Evolutionary conservation across 2,113 vertebrate genomes (phyloP).

Genomic region (Chionis minor): DNA sequence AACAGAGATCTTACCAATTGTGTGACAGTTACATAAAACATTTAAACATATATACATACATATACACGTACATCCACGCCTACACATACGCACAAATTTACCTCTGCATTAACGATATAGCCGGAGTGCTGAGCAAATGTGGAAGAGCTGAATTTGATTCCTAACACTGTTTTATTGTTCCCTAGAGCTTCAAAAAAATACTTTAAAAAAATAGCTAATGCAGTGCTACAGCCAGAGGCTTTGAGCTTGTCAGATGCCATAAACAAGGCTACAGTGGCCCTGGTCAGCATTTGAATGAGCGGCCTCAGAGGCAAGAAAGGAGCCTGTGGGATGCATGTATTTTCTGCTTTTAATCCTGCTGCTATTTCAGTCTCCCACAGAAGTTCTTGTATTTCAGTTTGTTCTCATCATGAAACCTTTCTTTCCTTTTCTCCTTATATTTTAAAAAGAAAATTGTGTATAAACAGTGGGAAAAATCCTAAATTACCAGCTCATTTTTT

Average conservation of each 20-base stretch:
- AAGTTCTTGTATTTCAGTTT: constrained; percentile 35
- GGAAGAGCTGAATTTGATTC: background rate
- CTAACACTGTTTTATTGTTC: background rate
- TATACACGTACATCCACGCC: background rate
- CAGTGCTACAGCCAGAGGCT: background rate
- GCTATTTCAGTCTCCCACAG: constrained; percentile 1
- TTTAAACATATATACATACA: background rate
- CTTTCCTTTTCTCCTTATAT: background rate
- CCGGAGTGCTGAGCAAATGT: background rate
- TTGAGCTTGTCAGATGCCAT: constrained; percentile 12
- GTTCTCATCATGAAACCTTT: constrained; percentile 5
- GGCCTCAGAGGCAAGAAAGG: constrained; percentile 13
- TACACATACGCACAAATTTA: background rate
- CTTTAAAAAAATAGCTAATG: background rate
- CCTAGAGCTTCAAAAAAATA: background rate
- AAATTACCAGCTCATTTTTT: constrained; percentile 17
- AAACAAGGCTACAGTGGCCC: background rate
- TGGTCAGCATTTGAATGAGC: background rate
- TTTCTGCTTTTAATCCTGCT: constrained; percentile 29
- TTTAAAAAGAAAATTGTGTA: constrained; percentile 16
- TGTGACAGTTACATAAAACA: background rate
- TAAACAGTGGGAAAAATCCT: background rate
- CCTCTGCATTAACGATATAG: background rate
- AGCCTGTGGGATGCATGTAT: background rate
- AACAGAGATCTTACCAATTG: background rate